Evolutionary conservation across 37 sponge, comb jelly and placozoan species (phyloP).

Genomic region (Geodia barretti): DNA sequence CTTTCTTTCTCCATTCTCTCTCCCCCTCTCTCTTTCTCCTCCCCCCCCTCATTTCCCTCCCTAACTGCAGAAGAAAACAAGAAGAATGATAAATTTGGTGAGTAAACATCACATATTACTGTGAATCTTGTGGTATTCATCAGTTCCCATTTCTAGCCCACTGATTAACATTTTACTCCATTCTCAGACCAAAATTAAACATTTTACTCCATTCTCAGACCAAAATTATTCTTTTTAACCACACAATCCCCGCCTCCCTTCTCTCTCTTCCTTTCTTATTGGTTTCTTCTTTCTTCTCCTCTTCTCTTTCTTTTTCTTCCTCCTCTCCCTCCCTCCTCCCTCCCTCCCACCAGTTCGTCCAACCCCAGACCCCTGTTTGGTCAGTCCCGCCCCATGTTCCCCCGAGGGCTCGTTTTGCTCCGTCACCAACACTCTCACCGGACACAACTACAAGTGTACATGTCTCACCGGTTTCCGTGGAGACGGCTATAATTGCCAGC

Average conservation of each 20-base stretch:
- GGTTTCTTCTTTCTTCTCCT: too few species aligned
- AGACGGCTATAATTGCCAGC: background rate
- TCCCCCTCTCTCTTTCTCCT: background rate
- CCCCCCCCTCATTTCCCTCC: background rate
- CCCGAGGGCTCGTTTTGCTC: conserved; percentile 17
- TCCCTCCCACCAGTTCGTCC: conserved; percentile 17
- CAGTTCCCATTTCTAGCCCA: background rate
- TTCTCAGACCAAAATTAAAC: too few species aligned
- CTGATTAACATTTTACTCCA: too few species aligned
- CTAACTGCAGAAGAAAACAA: background rate
- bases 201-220: too few species aligned
- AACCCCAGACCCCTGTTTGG: conserved; percentile 19
- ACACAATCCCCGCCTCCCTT: too few species aligned
- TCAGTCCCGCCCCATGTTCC: background rate
- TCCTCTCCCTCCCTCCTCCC: background rate
- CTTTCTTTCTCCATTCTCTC: background rate
- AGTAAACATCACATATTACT: background rate
- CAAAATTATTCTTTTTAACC: too few species aligned
- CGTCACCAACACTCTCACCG: conserved; percentile 7
- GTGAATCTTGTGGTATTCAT: background rate
- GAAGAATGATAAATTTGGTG: background rate
- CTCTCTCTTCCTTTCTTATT: too few species aligned
- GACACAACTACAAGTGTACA: background rate
- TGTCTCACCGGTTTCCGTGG: conserved; percentile 36
- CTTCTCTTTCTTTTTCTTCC: background rate